Evolutionary conservation across 2,888 invertebrate species (phyloP).

Genomic region (Netelia fuscicornis): DNA sequence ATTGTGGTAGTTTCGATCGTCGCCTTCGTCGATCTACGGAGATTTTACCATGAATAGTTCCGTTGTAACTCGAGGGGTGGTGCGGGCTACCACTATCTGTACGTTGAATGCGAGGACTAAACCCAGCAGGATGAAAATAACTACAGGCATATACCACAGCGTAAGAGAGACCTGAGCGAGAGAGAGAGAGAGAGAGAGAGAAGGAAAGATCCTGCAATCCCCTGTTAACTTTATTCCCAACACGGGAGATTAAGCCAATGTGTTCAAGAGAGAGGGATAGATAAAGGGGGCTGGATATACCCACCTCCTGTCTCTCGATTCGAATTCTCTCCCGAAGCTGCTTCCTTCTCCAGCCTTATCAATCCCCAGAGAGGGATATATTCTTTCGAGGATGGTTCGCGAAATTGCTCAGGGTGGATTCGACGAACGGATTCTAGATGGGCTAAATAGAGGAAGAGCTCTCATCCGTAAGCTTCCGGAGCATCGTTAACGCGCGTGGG

Average conservation of each 20-base stretch:
- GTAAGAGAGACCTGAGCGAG: background rate
- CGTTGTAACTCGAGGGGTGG: conserved; percentile 14
- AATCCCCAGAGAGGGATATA: conserved; percentile 74
- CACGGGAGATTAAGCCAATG: conserved; percentile 78
- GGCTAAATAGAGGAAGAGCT: background rate
- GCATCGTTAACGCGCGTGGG: conserved; percentile 55
- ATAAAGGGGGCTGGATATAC: conserved; percentile 38
- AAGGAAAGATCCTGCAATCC: conserved; percentile 9
- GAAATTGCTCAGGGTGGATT: conserved; percentile 77
- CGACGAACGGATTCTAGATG: conserved; percentile 53
- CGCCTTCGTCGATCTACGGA: conserved; percentile 35
- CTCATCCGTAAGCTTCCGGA: conserved; percentile 68
- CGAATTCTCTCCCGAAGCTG: conserved; percentile 38
- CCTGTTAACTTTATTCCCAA: conserved; percentile 79
- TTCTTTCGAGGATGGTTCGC: conserved; percentile 77
- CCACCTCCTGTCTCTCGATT: conserved; percentile 42
- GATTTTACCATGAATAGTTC: conserved; percentile 27
- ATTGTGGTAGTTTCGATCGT: conserved; percentile 35
- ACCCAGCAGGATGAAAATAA: conserved; percentile 49
- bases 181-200: background rate
- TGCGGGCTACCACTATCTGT: background rate
- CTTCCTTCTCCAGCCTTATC: conserved; percentile 75
- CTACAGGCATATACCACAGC: background rate
- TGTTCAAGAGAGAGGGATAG: conserved; percentile 1
- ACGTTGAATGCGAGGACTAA: conserved; percentile 6